Base-by-base conservation (phyloP, 2,888 invertebrate genomes). In the Dicyrtoma fusca region DNA sequence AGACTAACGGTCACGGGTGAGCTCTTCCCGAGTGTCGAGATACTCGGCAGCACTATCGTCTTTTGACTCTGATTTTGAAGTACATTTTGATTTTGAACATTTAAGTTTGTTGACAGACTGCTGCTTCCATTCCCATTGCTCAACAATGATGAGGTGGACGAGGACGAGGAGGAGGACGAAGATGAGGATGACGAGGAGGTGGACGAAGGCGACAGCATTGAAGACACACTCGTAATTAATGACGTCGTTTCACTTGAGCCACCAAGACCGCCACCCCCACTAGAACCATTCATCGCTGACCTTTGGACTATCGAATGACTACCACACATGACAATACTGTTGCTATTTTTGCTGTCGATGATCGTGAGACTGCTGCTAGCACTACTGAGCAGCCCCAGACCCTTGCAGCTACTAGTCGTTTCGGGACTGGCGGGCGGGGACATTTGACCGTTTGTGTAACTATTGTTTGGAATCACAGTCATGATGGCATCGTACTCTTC, bases 381-480 rank as follows among this genome's bases (percentile, higher is more conserved):
- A 44, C 42, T 63, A 23, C 21, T 45, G n/a, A 14, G 5, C 4
- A 17, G 51, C 21, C 44, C 47, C 2, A 19, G 19, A 4, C 26
- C 13, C 19, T 25, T 53, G 19, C 26, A 17, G 14, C 8, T 14
- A 44, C 34, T 47, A 11, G 21, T 69, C 10, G 55, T 69, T n/a
- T 84, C 84, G 19, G 85, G 85, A 73, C 85, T 85, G 25, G 84
- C 83, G 4, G 85, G 84, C 2, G 82, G 82, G 1, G 85, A 85
- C 77, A 85, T 83, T 75, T 82, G 82, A 17, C 82, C 82, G 72
- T 81, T 82, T 68, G 74, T 81, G 80, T 51, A 79, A 74, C 25
- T 76, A 76, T 74, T 80, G 71, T 57, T 59, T 59, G 82, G 81
- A 57, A 82, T 81, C 71, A 82, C 82, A 72, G 82, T 82, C 82